Base-by-base conservation (phyloP, 1,140 invertebrate genomes). In the Lutraria rhynchaena region DNA sequence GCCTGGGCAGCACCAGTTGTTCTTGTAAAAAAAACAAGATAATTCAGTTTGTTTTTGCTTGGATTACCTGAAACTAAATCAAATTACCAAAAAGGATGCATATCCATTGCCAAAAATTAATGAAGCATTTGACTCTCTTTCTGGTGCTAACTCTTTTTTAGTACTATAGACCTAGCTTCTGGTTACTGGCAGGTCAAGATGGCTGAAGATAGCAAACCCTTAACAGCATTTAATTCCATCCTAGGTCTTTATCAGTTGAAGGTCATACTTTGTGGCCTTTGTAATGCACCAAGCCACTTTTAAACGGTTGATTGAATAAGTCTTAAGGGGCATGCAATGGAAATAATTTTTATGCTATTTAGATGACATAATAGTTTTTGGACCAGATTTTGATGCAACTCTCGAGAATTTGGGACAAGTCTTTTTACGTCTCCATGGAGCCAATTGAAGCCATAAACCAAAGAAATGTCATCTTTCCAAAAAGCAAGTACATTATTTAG, bases 131-230 rank as follows among this genome's bases (percentile, higher is more conserved):
- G 71, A 74, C 41, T 60, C 53, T 3, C 33, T 74, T 0, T 57
- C 71, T 19, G 90, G 90, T 5, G 85, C 86, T 13, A 88, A 74
- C 13, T 87, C 90, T 35, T 94, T 93, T n/a, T n/a, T 75, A 88
- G 88, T 0, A 88, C 89, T 0, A 82, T 94, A 0, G 93, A 94
- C 88, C 86, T 94, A 61, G 76, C 86, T 0, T 84, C 84, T 31
- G 94, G 93, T 0, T 94, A 93, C 73, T 90, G 92, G 81, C 93
- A 93, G 85, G 19, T 93, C 82, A 27, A 90, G 7, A 81, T 92
- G 5, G 85, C 90, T 70, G 15, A 31, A 15, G 19, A 78, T 19
- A 55, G 73, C 44, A 67, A 57, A 35, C 15, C 27, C 24, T 74
- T 83, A 29, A 85, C 81, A 0, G 71, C 81, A 13, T 87, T 87